Evolutionary conservation across 1,140 invertebrate species (phyloP), one percentile per base, ranked within the genome.

Genomic region (Orussus abietinus): DNA sequence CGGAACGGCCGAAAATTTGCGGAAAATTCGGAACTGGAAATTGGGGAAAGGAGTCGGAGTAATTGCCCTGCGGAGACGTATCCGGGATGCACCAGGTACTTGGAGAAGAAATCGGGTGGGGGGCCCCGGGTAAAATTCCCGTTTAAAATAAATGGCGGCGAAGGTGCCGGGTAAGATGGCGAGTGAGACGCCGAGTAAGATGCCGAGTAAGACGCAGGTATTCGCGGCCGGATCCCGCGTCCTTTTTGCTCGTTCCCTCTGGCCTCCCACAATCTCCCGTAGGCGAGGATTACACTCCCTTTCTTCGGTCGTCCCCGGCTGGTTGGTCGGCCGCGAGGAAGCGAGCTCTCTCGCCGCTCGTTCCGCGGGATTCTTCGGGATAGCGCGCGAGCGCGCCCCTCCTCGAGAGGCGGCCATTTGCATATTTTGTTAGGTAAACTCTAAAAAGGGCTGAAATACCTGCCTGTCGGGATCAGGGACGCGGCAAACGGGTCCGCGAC

Each of bases 281-380:
- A 64, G 62, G 61, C 66, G 62, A 66, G 60, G 62, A 68, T 71
- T 71, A 65, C 56, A 43, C 51, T 46, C 45, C 51, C 51, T 54
- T 54, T 49, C 38, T 35, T 22, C 35, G 36, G 4, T 42, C 11
- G 25, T 45, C 38, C 42, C 29, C 31, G 18, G 4, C 36, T 37
- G 25, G 36, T 42, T 26, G 44, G 25, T 28, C 36, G 39, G 29
- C 26, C 18, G 30, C 26, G 14, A 55, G 42, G 37, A 47, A 47
- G 47, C 47, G 26, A 35, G 54, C 53, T 55, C 41, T 37, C 7
- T 20, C 17, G 51, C 32, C 52, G 43, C 41, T 48, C 53, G 44
- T 58, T 48, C 42, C 51, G 34, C 38, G 45, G 42, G 49, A 54
- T 47, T 54, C 54, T 43, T 47, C 49, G 30, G 43, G 43, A 30